Conservation (phyloP, 2,797 vertebrate species). For the Pseudocheirus occidentalis region DNA sequence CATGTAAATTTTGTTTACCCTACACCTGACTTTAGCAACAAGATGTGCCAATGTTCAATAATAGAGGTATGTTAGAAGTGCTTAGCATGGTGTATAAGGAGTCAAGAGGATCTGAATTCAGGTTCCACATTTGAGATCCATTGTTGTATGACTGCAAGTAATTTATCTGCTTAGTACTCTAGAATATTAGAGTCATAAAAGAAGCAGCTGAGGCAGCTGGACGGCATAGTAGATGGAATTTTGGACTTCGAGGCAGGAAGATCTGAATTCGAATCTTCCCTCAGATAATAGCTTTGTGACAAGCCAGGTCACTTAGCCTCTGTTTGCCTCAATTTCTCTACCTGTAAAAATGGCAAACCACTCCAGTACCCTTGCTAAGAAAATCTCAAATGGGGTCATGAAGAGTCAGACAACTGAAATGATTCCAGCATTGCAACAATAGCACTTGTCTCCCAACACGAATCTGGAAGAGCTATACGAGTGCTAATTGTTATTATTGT, state of each 20-base stretch:
- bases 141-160: background rate
- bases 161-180: background rate
- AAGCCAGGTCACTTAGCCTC: background rate
- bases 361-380: background rate
- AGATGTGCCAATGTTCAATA: background rate
- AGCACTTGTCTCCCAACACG: background rate
- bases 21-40: background rate
- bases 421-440: background rate
- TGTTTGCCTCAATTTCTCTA: background rate
- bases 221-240: no score
- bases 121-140: background rate
- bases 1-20: background rate
- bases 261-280: background rate
- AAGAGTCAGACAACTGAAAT: background rate
- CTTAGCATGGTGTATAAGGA: background rate
- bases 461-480: background rate
- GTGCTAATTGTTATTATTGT: background rate
- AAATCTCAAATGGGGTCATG: background rate
- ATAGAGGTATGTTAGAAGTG: background rate
- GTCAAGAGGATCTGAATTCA: background rate
- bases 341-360: background rate
- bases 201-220: background rate
- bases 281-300: background rate
- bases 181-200: background rate
- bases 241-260: background rate